Evolutionary conservation across 2,888 invertebrate genomes (phyloP).

Genomic region (Temnothorax unifasciatus): DNA sequence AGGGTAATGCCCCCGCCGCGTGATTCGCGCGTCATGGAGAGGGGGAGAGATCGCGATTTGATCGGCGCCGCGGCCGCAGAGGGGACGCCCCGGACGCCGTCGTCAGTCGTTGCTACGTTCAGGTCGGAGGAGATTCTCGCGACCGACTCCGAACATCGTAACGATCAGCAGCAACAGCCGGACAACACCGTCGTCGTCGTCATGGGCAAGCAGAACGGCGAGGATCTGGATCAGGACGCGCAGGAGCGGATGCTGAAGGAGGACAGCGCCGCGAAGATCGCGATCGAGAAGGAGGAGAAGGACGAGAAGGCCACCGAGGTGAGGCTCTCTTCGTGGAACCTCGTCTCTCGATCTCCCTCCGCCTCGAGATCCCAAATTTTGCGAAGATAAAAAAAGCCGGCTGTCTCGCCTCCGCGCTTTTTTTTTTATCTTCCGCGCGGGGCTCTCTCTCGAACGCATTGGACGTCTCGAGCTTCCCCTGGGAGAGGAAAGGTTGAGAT

Average conservation of each 20-base stretch:
- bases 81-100: slow-evolving; percentile 71
- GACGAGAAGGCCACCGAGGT: slow-evolving; percentile 77
- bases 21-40: slow-evolving; percentile 75
- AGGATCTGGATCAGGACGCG: slow-evolving; percentile 82
- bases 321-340: background rate
- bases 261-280: slow-evolving; percentile 74
- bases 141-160: slow-evolving; percentile 18
- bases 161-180: slow-evolving; percentile 27
- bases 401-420: background rate
- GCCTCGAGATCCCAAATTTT: background rate
- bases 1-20: background rate
- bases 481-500: too few species aligned
- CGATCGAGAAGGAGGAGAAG: slow-evolving; percentile 76
- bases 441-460: background rate
- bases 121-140: slow-evolving; percentile 73
- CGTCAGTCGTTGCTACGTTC: slow-evolving; percentile 77
- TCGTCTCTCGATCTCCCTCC: background rate
- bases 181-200: background rate
- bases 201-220: slow-evolving; percentile 82
- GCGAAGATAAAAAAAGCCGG: background rate
- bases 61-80: slow-evolving; percentile 74
- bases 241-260: slow-evolving; percentile 84
- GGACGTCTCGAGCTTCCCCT: background rate
- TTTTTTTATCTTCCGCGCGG: background rate
- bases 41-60: slow-evolving; percentile 81